Evolutionary conservation across 2,888 invertebrate species (phyloP).

Genomic region (Heteromyza rotundicornis): DNA sequence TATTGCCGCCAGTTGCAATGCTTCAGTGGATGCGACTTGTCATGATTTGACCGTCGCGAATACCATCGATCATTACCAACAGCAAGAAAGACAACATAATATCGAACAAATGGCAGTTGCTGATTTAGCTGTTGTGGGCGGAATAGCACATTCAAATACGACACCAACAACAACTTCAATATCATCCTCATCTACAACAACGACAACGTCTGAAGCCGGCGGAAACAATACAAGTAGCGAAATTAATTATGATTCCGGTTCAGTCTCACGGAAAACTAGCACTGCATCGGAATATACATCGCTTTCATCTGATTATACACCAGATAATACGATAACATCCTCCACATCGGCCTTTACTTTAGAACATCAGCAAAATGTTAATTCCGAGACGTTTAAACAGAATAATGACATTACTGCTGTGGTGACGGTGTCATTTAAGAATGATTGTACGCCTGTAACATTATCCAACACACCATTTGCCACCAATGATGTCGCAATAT

Average conservation of each 20-base stretch:
- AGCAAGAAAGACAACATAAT: conserved; percentile 17
- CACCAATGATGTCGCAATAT: neutral
- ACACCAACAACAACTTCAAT: conserved; percentile 45
- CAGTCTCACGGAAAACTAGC: conserved; percentile 66
- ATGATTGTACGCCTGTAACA: too few relatives aligned
- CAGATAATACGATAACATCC: conserved; percentile 64
- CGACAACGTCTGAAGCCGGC: conserved; percentile 40
- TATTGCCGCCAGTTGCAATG: conserved; percentile 27
- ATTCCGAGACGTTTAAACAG: too few relatives aligned
- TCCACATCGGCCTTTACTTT: conserved; percentile 39
- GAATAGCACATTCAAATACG: too few relatives aligned
- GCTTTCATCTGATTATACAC: conserved; percentile 65
- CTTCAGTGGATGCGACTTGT: neutral
- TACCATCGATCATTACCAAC: neutral
- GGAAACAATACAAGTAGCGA: conserved; percentile 47
- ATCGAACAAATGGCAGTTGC: too few relatives aligned
- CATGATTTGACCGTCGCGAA: neutral
- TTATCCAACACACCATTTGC: too few relatives aligned
- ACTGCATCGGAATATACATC: conserved; percentile 65
- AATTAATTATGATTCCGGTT: conserved; percentile 45
- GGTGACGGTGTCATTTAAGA: too few relatives aligned
- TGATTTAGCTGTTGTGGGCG: too few relatives aligned
- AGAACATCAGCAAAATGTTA: conserved; percentile 29
- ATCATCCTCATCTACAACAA: conserved; percentile 51
- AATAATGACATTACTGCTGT: too few relatives aligned